Evolutionary conservation across 2,113 vertebrate genomes (phyloP), one percentile per base, ranked within the genome.

Genomic region (Oostethus manadensis): DNA sequence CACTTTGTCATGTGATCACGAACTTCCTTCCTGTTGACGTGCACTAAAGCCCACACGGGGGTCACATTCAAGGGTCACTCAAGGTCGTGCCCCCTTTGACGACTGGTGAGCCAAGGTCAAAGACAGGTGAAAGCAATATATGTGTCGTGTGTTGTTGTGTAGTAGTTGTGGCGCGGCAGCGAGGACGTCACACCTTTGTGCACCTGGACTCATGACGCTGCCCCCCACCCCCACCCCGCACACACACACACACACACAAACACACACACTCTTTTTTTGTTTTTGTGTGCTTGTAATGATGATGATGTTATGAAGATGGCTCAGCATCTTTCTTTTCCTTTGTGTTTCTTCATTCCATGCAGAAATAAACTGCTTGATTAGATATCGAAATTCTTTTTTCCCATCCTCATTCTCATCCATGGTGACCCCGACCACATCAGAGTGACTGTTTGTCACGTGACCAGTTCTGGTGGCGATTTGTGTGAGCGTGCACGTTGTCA

Each of bases 171-270:
- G 88, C 92, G 90, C 89, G 90, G 92, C 89, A 60, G 73, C 66
- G 68, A 64, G 59, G 60, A 62, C 33, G 23, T 40, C 38, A 40
- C 38, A 40, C 38, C 38, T 56, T 96, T 97, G 94, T 97, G 95
- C 97, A 97, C 95, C 93, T 94, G 94, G 93, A 94, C 94, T 96
- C 94, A 95, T 96, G 88, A 90, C 89, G 92, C 94, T 97, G 96
- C 94, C 94, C 94, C 97, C 92, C 92, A 92, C 92, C 92, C 93
- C 84, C 53, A 16, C n/a, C n/a, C n/a, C n/a, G n/a, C n/a, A n/a
- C n/a, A n/a, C n/a, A n/a, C n/a, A n/a, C n/a, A n/a, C n/a, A n/a
- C n/a, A n/a, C n/a, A n/a, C n/a, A n/a, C n/a, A n/a, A n/a, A n/a
- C n/a, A 16, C 11, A 40, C 38, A 71, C 67, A 66, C 11, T 73